Evolutionary conservation across 2,113 vertebrate genomes (phyloP).

Genomic region (Neoarius graeffei): DNA sequence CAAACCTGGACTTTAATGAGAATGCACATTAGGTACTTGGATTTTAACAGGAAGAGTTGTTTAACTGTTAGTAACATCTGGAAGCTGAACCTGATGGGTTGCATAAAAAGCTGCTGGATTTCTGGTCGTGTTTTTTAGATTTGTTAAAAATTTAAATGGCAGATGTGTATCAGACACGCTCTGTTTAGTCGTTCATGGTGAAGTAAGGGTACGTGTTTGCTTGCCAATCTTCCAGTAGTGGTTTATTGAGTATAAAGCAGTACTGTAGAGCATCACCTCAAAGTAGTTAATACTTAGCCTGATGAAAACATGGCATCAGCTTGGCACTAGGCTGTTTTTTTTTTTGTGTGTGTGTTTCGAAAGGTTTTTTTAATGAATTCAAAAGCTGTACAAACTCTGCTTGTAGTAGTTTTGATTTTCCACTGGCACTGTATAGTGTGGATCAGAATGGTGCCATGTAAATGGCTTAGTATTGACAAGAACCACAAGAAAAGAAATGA

Average conservation of each 20-base stretch:
- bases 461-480: constrained; percentile 6
- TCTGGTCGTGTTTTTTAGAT: neutral
- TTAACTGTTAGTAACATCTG: neutral
- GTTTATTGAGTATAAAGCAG: neutral
- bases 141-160: neutral
- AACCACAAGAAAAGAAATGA: neutral
- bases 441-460: neutral
- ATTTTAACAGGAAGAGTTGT: neutral
- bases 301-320: neutral
- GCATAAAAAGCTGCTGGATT: neutral
- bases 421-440: neutral
- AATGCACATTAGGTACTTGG: neutral
- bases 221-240: neutral
- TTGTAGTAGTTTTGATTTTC: neutral
- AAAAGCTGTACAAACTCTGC: neutral
- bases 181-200: neutral
- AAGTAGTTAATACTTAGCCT: neutral
- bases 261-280: neutral
- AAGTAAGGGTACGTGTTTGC: neutral
- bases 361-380: neutral
- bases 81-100: neutral
- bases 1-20: neutral
- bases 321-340: neutral
- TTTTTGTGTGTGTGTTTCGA: neutral
- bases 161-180: neutral